Evolutionary conservation across 2,888 invertebrate species (phyloP), one percentile per base, ranked within the genome.

Genomic region (Troides helena): DNA sequence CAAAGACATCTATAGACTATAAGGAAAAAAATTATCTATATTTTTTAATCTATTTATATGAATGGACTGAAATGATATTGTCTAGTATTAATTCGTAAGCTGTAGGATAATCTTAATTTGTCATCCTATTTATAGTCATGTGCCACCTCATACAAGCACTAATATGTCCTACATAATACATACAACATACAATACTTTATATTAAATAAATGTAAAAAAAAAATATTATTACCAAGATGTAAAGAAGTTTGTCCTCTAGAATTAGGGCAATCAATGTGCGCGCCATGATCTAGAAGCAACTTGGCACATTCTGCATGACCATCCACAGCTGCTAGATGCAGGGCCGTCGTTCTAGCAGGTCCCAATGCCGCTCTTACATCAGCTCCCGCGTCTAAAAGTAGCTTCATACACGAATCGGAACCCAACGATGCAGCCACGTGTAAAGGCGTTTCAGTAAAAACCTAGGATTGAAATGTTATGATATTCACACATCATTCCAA

Each of bases 311-410:
- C 96, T 0, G 94, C 94, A 80, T 96, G 96, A 8, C 97, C 97
- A 77, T 98, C 97, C 81, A 97, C 97, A 0, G 98, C 97, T 7
- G 98, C 97, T 76, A 98, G 89, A 88, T 98, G 98, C 43, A 98
- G 85, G 2, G 98, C 96, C 0, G 98, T 97, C 66, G 96, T 94
- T 78, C 95, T 94, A 30, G 95, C 94, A 1, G 93, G 81, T 0
- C 97, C 96, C 73, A 95, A 93, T 72, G 96, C 96, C 0, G 96
- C 96, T 65, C 95, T 90, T 1, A 96, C 96, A 78, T 97, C 97
- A 0, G 97, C 97, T 30, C 97, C 97, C 76, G 96, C 94, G 69
- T 94, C 94, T 71, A 97, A 89, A 30, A 98, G 92, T 73, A 98
- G 88, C 83, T 95, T 94, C 56, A 96, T 94, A 82, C 95, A 96